Evolutionary conservation across 2,888 invertebrate species (phyloP).

Genomic region (Tholera decimalis): DNA sequence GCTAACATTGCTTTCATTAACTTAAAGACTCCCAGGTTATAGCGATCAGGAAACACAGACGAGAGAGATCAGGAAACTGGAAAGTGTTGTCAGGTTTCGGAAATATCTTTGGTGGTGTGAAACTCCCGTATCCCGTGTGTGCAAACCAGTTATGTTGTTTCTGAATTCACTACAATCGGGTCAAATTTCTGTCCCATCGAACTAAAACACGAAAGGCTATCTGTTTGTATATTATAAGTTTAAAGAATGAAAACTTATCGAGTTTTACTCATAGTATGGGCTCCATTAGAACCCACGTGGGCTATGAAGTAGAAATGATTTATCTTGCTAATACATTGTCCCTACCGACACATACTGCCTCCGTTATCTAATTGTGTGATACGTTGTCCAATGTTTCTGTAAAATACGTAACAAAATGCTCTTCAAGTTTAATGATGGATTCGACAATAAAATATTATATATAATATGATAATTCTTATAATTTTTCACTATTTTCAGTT

Average conservation of each 20-base stretch:
- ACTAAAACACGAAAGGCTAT: not conserved
- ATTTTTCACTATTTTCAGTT: too few relatives aligned
- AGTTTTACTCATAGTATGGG: conserved; percentile 14
- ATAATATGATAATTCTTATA: too few relatives aligned
- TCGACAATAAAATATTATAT: too few relatives aligned
- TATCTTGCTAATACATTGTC: conserved; percentile 56
- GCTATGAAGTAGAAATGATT: conserved; percentile 58
- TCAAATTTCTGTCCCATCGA: not conserved
- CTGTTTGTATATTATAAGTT: too few relatives aligned
- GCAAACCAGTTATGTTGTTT: too few relatives aligned
- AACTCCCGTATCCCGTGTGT: too few relatives aligned
- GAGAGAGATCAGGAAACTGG: too few relatives aligned
- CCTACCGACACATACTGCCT: conserved; percentile 37
- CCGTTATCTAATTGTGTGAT: conserved; percentile 19
- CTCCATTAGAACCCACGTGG: conserved; percentile 17
- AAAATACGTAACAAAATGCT: not conserved
- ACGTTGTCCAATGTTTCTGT: not conserved
- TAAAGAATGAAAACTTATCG: conserved; percentile 2
- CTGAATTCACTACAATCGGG: not conserved
- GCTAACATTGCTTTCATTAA: conserved; percentile 14
- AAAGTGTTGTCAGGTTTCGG: too few relatives aligned
- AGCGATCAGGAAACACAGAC: too few relatives aligned
- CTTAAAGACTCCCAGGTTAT: too few relatives aligned
- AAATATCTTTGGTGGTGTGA: not conserved
- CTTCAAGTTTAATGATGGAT: not conserved